Evolutionary conservation across 1,140 invertebrate genomes (phyloP), one percentile per base, ranked within the genome.

Genomic region (Reticulitermes speratus): DNA sequence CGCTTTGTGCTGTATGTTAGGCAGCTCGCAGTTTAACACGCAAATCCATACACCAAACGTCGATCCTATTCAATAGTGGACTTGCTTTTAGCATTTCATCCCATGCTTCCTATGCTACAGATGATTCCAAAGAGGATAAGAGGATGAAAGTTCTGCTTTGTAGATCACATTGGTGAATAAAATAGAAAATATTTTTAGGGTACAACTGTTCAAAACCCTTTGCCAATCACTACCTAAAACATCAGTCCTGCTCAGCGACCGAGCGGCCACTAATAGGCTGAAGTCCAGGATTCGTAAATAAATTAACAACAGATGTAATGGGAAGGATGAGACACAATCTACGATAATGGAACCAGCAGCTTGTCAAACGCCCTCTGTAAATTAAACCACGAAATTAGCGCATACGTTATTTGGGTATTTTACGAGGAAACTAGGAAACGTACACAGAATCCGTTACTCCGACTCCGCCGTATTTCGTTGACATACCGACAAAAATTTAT

Each of bases 251-350:
- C 45, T 1, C 45, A 12, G 45, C 14, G 45, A 12, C 45, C 45
- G 45, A 55, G 14, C 52, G 14, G 52, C 52, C 52, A 21, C 14
- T 55, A 55, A 55, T 55, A 55, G 52, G 52, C 52, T 48, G 45
- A 0, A 48, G 45, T 65, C 21, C 7, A 19, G 59, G 59, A 65
- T 65, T 65, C 1, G 21, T 65, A 75, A 75, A 75, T 75, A 75
- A 75, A 75, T 75, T 75, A 75, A 75, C 65, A 75, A 75, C n/a
- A 75, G 65, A 30, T 75, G 25, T 75, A 75, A 75, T 75, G 65
- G 65, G n/a, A 30, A 30, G 52, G 52, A 14, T 19, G 52, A 55
- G 52, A 55, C 52, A 52, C 8, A 55, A 21, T 55, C 25, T 6
- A 30, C n/a, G 65, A 0, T 75, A 75, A 75, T 75, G 65, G 65